Evolutionary conservation across 2,113 vertebrate species (phyloP), one percentile per base, ranked within the genome.

Genomic region (Lutjanus erythropterus): DNA sequence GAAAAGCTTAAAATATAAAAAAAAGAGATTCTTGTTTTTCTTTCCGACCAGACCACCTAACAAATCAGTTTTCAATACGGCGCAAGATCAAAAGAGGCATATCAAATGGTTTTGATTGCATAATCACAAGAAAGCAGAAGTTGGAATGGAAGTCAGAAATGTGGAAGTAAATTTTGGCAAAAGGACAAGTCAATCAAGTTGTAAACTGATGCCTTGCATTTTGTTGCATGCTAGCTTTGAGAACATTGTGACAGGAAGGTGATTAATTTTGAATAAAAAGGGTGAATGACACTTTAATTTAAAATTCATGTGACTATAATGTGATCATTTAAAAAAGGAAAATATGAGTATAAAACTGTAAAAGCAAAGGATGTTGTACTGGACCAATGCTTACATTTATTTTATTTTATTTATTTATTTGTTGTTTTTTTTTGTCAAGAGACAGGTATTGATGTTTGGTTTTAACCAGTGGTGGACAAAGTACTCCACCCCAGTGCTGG

Each of bases 261-360:
- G 18, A 86, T 83, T 83, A n/a, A 55, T 85, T 77, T 80, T 5
- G 19, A 46, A 80, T 82, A 60, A 71, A 84, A 64, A 9, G 7
- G n/a, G 6, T 1, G 9, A 41, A 5, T 15, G 29, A 50, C 9
- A 21, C 19, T 27, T n/a, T 69, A 2, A 66, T 75, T 67, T 44
- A 52, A 33, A 66, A 65, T 68, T 50, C 1, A 35, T 29, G n/a
- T 46, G 52, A 25, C 29, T 25, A 9, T 18, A 4, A 35, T 46
- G 27, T 67, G 23, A 46, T 68, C 0, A 55, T 18, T 55, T 65
- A 12, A 46, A 59, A 60, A 44, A 8, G 29, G 11, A 65, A 60
- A 79, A 62, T 7, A 44, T 41, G 5, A 73, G 11, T 21, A 14
- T 15, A 31, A 53, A 11, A 52, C 35, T 25, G 16, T 52, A 42